phyloP scores from a whole-genome alignment of 2,113 vertebrate species.

The Pontoporia blainvillei region DNA sequence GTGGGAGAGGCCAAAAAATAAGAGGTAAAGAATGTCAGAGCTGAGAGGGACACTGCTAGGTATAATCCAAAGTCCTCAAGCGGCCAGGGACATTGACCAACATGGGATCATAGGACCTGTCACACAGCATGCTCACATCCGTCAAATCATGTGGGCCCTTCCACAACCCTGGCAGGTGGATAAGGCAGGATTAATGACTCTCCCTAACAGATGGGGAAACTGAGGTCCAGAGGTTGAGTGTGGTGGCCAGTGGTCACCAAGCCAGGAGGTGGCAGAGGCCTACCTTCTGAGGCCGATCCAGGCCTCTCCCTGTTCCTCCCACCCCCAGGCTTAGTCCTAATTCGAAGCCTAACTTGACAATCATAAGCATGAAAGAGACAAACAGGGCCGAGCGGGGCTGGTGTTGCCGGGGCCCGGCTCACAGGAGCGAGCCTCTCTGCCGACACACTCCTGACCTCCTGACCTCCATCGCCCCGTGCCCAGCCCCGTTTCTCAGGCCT shows the following conservation, averaged over 20 bases:
- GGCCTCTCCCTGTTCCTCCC: background rate
- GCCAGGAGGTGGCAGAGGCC: background rate
- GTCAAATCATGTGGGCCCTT: background rate
- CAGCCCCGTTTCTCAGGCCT: background rate
- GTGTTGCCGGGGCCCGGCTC: accelerated
- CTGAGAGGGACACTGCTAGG: background rate
- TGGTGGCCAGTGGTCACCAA: accelerated
- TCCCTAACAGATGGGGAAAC: background rate
- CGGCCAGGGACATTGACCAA: background rate
- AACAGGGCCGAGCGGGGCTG: accelerated
- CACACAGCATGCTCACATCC: accelerated
- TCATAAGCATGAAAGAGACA: accelerated
- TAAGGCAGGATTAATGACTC: background rate
- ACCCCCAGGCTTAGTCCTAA: background rate
- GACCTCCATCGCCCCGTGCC: background rate
- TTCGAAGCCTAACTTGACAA: background rate
- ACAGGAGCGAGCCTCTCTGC: too few species aligned
- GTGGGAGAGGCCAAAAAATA: background rate
- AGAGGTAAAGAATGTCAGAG: background rate
- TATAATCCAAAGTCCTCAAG: accelerated
- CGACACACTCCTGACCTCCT: accelerated
- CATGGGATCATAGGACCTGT: accelerated
- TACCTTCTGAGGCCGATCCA: accelerated
- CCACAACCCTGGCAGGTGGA: background rate
- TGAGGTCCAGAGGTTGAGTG: background rate